These are phyloP conservation scores for Amblyjoppa proteus DNA, from an alignment of 2,888 invertebrate species.

Conservation along the genomic window DNA sequence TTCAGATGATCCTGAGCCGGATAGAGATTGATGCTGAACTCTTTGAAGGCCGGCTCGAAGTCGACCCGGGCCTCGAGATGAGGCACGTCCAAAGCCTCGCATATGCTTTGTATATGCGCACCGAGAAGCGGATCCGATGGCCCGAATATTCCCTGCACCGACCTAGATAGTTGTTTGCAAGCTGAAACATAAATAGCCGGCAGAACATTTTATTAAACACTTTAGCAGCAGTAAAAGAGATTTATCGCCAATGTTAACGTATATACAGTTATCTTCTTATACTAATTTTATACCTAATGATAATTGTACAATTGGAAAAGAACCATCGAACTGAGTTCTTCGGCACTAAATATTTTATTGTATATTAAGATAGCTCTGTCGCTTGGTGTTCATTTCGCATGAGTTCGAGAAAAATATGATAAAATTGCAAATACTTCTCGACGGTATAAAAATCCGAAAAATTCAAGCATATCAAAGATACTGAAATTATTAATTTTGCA, in stretches of 20 bases:
- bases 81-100: constrained; percentile 95
- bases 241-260: too few relatives aligned
- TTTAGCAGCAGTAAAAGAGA: background rate
- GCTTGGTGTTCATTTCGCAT: too few relatives aligned
- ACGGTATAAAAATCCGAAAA: too few relatives aligned
- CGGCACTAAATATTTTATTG: too few relatives aligned
- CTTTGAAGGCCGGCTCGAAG: constrained; percentile 88
- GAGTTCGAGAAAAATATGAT: too few relatives aligned
- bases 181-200: constrained; percentile 87
- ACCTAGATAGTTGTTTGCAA: constrained; percentile 92
- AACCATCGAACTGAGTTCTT: background rate
- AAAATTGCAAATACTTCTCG: too few relatives aligned
- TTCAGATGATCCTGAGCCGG: constrained; percentile 94
- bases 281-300: background rate
- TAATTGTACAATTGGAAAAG: background rate
- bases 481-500: too few relatives aligned
- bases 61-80: constrained; percentile 93
- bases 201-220: background rate
- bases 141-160: constrained; percentile 95
- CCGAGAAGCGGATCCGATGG: constrained; percentile 94
- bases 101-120: constrained; percentile 94
- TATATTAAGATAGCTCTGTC: too few relatives aligned
- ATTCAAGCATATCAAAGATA: too few relatives aligned
- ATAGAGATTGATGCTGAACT: constrained; percentile 95
- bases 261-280: too few relatives aligned